These are phyloP conservation scores for Acanthosepion esculentum DNA, from an alignment of 2,888 invertebrate genomes.

Conservation along the genomic window DNA sequence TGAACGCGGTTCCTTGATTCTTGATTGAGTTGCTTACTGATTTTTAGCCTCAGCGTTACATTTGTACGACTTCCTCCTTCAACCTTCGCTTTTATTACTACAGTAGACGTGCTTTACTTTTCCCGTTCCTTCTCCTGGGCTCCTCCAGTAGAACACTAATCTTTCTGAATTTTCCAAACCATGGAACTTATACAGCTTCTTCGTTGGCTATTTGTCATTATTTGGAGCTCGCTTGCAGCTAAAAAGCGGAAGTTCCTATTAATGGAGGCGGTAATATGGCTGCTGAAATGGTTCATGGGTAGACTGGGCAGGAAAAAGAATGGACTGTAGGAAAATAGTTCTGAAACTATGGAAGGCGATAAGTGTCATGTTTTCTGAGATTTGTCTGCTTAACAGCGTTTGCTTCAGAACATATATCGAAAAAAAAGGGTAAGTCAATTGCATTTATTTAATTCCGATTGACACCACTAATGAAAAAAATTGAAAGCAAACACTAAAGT, in stretches of 20 bases:
- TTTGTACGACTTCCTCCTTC: neutral
- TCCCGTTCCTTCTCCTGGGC: neutral
- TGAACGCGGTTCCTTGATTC: neutral
- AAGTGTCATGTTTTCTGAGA: neutral
- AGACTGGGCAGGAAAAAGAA: neutral
- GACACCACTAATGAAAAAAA: no score
- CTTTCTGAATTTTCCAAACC: neutral
- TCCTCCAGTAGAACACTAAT: neutral
- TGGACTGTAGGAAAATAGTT: neutral
- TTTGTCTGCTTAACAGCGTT: neutral
- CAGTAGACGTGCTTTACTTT: neutral
- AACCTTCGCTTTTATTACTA: neutral
- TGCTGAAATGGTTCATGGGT: neutral
- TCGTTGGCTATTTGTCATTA: constrained; percentile 21
- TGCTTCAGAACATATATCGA: neutral
- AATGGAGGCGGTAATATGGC: neutral
- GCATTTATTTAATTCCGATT: neutral
- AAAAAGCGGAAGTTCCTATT: constrained; percentile 11
- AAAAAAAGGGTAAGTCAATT: neutral
- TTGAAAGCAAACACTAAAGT: no score
- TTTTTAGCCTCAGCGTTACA: neutral
- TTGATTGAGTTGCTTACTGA: neutral
- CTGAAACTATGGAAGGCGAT: neutral
- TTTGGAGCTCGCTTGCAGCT: constrained; percentile 6
- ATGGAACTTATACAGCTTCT: constrained; percentile 12